These are phyloP conservation scores for Clunio marinus DNA, from an alignment of 2,888 invertebrate species.

Conservation along the genomic window DNA sequence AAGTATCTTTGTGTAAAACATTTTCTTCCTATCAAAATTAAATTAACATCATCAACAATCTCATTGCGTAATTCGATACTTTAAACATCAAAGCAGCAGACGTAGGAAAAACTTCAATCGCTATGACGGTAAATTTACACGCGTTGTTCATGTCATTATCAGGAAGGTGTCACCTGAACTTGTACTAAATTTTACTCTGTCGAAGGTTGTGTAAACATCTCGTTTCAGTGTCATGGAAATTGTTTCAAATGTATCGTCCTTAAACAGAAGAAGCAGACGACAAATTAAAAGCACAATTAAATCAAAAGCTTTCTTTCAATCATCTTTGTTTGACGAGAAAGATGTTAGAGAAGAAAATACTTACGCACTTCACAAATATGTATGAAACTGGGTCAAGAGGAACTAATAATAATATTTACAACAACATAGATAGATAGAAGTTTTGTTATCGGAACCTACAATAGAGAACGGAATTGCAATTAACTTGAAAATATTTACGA, in stretches of 20 bases:
- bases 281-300: too few relatives aligned
- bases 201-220: slow-evolving; percentile 22
- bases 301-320: too few relatives aligned
- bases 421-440: not conserved
- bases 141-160: not conserved
- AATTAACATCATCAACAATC: too few relatives aligned
- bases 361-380: too few relatives aligned
- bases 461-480: slow-evolving; percentile 25
- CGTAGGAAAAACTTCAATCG: not conserved
- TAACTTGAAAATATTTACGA: not conserved
- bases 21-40: too few relatives aligned
- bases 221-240: not conserved
- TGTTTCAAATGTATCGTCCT: too few relatives aligned
- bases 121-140: not conserved
- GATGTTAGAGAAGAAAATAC: too few relatives aligned
- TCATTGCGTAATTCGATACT: too few relatives aligned
- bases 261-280: too few relatives aligned
- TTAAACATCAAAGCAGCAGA: too few relatives aligned
- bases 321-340: too few relatives aligned
- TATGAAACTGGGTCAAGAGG: slow-evolving; percentile 36
- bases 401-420: slow-evolving; percentile 33
- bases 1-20: too few relatives aligned
- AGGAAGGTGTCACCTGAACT: slow-evolving; percentile 20
- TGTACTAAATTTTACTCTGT: slow-evolving; percentile 1
- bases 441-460: slow-evolving; percentile 16